phyloP scores from a whole-genome alignment of 1,140 invertebrate species.

The Zaprionus nigranus region DNA sequence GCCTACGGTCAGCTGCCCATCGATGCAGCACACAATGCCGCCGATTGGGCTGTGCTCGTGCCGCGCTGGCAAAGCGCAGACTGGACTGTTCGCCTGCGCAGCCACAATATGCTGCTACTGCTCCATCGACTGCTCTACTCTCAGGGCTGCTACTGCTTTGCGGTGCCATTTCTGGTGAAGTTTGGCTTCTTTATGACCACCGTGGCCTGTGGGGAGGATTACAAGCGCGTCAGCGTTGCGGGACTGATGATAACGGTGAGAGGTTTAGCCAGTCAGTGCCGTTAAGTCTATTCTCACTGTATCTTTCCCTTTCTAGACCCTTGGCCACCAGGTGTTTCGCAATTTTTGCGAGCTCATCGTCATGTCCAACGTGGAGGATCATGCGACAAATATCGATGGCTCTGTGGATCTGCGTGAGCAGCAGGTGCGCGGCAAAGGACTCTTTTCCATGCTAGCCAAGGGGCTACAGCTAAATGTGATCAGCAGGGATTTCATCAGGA shows the following conservation, averaged over 20 bases:
- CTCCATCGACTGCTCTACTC: conserved; percentile 38
- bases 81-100: neutral
- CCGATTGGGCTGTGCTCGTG: conserved; percentile 46
- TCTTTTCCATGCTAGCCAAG: conserved; percentile 29
- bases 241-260: conserved; percentile 46
- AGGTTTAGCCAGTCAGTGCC: too few species aligned
- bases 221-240: conserved; percentile 5
- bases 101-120: conserved; percentile 13
- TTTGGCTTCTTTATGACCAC: conserved; percentile 47
- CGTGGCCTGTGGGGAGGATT: conserved; percentile 21
- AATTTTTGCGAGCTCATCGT: conserved; percentile 16
- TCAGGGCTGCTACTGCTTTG: conserved; percentile 33
- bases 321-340: conserved; percentile 31
- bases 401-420: conserved; percentile 28
- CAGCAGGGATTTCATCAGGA: neutral
- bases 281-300: neutral
- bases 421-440: conserved; percentile 21
- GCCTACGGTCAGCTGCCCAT: conserved; percentile 39
- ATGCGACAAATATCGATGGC: neutral
- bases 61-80: conserved; percentile 42
- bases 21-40: neutral
- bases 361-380: neutral
- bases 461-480: conserved; percentile 4
- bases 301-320: neutral
- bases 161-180: conserved; percentile 40